Evolutionary conservation across 1,140 invertebrate genomes (phyloP).

Genomic region (Nymphalis io): DNA sequence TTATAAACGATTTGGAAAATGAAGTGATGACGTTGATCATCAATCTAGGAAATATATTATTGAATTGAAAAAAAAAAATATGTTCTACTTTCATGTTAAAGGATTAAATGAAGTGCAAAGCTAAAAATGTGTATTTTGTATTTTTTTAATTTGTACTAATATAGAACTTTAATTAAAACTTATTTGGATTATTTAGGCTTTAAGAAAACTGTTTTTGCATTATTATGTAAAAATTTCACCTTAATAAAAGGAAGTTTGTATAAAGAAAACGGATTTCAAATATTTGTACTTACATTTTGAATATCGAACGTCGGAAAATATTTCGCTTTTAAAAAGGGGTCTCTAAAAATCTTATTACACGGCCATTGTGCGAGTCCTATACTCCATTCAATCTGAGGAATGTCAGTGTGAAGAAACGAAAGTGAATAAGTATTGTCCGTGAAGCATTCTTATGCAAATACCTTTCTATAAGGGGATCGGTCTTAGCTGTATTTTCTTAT

Average conservation of each 20-base stretch:
- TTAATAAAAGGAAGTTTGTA: neutral
- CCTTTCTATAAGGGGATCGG: constrained; percentile 15
- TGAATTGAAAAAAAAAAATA: too few relatives aligned
- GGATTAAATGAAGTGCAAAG: too few relatives aligned
- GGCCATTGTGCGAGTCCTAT: constrained; percentile 21
- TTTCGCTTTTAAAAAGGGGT: constrained; percentile 9
- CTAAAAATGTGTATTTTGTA: too few relatives aligned
- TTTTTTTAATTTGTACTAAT: too few relatives aligned
- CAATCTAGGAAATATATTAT: too few relatives aligned
- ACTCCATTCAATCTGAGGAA: constrained; percentile 15
- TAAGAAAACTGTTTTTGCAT: neutral
- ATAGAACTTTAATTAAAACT: too few relatives aligned
- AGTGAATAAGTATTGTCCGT: constrained; percentile 26
- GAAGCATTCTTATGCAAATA: constrained; percentile 30
- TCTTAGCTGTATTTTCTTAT: neutral
- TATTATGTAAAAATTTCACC: neutral
- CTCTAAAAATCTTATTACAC: constrained; percentile 35
- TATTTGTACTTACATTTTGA: neutral
- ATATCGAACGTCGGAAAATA: constrained; percentile 11
- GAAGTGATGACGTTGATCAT: too few relatives aligned
- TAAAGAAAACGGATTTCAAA: neutral
- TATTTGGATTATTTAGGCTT: too few relatives aligned
- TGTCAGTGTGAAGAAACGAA: constrained; percentile 23
- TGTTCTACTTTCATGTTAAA: too few relatives aligned
- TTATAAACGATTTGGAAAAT: too few relatives aligned